phyloP scores from a whole-genome alignment of 2,113 vertebrate species.

The Pipra filicauda region DNA sequence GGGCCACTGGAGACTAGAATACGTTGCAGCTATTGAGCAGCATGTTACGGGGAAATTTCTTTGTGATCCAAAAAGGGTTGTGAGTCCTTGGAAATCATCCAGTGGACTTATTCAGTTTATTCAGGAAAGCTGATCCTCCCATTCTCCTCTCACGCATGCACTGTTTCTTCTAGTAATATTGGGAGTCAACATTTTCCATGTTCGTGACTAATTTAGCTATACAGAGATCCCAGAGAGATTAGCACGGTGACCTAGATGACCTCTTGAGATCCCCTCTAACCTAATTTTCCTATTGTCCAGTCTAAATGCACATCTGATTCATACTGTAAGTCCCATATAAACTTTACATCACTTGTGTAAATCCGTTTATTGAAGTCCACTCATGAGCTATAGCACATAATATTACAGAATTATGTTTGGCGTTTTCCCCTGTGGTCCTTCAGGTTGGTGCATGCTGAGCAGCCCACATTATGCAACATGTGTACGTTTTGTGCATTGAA shows the following conservation, averaged over 20 bases:
- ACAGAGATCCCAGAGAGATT: neutral
- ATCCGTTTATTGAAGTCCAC: neutral
- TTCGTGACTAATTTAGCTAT: neutral
- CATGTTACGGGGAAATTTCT: neutral
- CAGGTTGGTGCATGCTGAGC: slow-evolving; percentile 16
- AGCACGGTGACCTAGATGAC: neutral
- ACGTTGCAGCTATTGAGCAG: neutral
- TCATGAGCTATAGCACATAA: neutral
- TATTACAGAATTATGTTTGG: neutral
- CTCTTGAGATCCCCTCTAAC: neutral
- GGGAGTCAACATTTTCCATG: neutral
- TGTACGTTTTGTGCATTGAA: neutral
- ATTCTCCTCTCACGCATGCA: neutral
- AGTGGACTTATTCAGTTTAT: neutral
- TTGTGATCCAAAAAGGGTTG: neutral
- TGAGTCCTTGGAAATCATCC: slow-evolving; percentile 5
- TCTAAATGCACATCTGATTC: neutral
- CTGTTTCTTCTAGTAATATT: neutral
- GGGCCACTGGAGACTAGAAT: neutral
- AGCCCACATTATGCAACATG: neutral
- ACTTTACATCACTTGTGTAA: neutral
- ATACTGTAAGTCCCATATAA: neutral
- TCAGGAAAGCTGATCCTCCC: neutral
- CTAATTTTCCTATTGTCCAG: neutral
- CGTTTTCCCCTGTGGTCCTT: slow-evolving; percentile 2